Percentiles rank a stretch among this genome's conserved stretches.
phyloP scores from a whole-genome alignment of 2,113 vertebrate species.

The Cinclus cinclus region DNA sequence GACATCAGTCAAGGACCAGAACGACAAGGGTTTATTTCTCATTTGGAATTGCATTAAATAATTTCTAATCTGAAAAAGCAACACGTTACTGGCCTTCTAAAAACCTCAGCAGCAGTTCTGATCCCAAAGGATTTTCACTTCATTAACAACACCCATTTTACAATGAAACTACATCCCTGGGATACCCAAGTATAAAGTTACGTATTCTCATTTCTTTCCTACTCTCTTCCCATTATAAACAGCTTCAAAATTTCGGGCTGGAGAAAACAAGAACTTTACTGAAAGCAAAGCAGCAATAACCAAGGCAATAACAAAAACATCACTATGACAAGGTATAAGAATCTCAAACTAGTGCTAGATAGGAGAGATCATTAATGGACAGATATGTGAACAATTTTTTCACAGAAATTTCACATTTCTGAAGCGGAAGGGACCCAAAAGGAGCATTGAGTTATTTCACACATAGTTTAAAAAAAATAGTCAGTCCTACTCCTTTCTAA shows the following conservation, averaged over 20 bases:
- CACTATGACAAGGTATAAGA: neutral
- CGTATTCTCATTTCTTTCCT: neutral
- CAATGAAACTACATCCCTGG: neutral
- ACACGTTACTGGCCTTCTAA: neutral
- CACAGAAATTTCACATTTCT: neutral
- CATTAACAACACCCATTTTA: neutral
- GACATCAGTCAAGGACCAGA: neutral
- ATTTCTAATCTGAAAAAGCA: neutral
- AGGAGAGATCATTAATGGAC: neutral
- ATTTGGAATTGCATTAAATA: neutral
- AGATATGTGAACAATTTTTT: neutral
- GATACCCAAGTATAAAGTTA: neutral
- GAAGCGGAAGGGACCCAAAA: neutral
- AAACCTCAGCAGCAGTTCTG: neutral
- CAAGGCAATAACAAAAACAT: neutral
- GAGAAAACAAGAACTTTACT: neutral
- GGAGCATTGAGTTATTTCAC: neutral
- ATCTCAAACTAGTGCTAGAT: neutral
- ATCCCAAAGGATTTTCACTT: neutral
- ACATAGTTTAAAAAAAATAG: neutral
- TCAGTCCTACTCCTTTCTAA: neutral
- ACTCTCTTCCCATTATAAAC: neutral
- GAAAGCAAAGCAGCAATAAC: neutral
- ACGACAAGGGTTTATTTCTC: neutral
- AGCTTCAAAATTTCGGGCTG: neutral